phyloP scores from a whole-genome alignment of 2,888 invertebrate species.

The Glaucopsyche alexis region DNA sequence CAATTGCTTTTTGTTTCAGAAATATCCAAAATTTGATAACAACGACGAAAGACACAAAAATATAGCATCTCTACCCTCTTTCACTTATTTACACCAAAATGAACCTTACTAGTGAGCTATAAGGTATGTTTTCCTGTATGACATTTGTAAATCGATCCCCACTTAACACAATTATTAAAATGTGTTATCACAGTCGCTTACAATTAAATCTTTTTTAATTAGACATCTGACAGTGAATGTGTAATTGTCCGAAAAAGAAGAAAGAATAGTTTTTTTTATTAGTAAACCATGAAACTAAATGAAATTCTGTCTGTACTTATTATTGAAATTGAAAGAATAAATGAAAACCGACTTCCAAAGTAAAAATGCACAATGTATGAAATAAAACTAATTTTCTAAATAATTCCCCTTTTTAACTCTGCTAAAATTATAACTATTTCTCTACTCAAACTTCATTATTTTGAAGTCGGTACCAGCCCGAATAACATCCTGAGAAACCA shows the following conservation, averaged over 20 bases:
- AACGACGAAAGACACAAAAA: conserved; percentile 3
- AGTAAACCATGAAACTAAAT: neutral
- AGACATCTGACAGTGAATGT: neutral
- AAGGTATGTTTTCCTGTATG: neutral
- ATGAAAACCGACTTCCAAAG: no score
- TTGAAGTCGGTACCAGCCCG: no score
- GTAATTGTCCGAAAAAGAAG: conserved; percentile 16
- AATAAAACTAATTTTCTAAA: no score
- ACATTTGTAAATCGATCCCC: neutral
- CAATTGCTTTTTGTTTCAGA: neutral
- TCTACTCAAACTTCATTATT: no score
- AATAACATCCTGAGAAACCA: no score
- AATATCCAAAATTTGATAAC: conserved; percentile 3
- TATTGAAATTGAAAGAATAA: no score
- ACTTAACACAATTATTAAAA: conserved; percentile 27
- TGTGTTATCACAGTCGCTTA: conserved; percentile 23
- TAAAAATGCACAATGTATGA: no score
- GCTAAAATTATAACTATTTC: no score
- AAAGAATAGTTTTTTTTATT: neutral
- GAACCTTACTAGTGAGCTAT: neutral
- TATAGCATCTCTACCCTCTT: neutral
- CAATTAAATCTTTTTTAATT: conserved; percentile 6
- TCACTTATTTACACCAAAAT: neutral
- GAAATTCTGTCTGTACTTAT: no score
- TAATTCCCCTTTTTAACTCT: no score